Evolutionary conservation across 2,113 vertebrate genomes (phyloP), one percentile per base, ranked within the genome.

Genomic region (Macrotus californicus): DNA sequence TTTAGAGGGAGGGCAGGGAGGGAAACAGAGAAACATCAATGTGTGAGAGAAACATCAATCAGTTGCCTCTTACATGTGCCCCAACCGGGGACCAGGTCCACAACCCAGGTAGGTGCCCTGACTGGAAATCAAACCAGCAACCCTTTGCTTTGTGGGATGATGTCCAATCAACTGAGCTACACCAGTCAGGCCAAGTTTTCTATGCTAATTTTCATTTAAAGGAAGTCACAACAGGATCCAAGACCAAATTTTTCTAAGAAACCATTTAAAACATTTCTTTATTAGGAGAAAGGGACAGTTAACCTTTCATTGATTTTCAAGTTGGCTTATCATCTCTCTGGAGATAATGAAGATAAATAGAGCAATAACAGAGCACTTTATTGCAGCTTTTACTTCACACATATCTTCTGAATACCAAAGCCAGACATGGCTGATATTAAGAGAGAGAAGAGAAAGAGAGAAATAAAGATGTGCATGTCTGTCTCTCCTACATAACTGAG

Each of bases 291-390:
- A 86, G 26, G 48, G 59, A 48, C 72, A 93, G 73, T 82, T 93
- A 92, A 84, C 31, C 46, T 92, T 69, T 84, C 67, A 76, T 26
- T 97, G 69, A 92, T 96, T 96, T 94, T 94, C 70, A 66, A 39
- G 54, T 77, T 43, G 64, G 61, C 22, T n/a, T 87, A 10, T 59
- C 75, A 93, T 92, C 43, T 83, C 64, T 89, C 75, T 75, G 70
- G 50, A 90, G 81, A 87, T 87, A 87, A 93, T 94, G 80, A 96
- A 87, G 94, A 94, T 66, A 96, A 67, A 81, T 52, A 91, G 79
- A 77, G 85, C 87, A 92, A 80, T 48, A 79, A 46, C 19, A 11
- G 2, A 64, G 52, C 26, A 76, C 18, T 89, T 80, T 66, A 70
- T 70, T 84, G 36, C 64, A 26, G 84, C 41, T 94, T 87, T 87